These are phyloP conservation scores for Oxyura jamaicensis DNA, from an alignment of 2,113 vertebrate species.

Conservation along the genomic window DNA sequence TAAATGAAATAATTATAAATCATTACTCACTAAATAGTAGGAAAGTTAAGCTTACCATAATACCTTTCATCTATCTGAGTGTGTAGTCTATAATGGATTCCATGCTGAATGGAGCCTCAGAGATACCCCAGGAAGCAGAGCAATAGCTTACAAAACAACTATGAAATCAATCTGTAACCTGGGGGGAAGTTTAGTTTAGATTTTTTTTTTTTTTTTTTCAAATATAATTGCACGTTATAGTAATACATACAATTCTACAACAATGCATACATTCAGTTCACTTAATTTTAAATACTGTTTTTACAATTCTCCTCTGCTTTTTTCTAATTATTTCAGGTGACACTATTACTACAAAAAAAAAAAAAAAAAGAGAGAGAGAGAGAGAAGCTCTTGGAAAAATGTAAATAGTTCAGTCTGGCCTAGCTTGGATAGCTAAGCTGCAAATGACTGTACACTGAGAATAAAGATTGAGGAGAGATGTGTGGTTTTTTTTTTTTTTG, in stretches of 20 bases:
- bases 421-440: slow-evolving; percentile 24
- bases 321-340: slow-evolving; percentile 61
- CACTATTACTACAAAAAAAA: background rate
- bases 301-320: slow-evolving; percentile 7
- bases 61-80: slow-evolving; percentile 39
- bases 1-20: slow-evolving; percentile 49
- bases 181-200: background rate
- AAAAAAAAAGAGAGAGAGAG: background rate
- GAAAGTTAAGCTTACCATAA: slow-evolving; percentile 45
- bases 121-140: slow-evolving; percentile 54
- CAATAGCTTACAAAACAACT: slow-evolving; percentile 55
- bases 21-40: slow-evolving; percentile 25
- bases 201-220: background rate
- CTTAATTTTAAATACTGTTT: slow-evolving; percentile 53
- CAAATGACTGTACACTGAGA: background rate
- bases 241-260: background rate
- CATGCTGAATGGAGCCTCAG: background rate
- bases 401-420: slow-evolving; percentile 14
- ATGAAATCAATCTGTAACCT: slow-evolving; percentile 43
- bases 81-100: slow-evolving; percentile 21
- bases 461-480: background rate
- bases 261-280: slow-evolving; percentile 18
- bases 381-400: background rate
- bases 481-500: background rate
- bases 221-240: slow-evolving; percentile 37